Evolutionary conservation across 1,140 invertebrate species (phyloP).

Genomic region (Dinoponera quadriceps): DNA sequence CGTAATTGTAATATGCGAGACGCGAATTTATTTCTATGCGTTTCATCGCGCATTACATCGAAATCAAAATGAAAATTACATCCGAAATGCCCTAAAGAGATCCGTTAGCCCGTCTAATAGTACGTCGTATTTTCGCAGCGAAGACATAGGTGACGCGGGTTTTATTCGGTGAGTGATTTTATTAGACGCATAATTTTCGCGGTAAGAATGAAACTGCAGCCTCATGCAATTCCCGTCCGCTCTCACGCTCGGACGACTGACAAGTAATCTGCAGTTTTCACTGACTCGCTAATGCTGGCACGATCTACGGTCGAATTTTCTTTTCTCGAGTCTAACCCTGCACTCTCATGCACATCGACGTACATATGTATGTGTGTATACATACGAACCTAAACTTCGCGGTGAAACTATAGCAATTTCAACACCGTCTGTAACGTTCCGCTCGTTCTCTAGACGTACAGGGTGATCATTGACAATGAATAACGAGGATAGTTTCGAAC

Average conservation of each 20-base stretch:
- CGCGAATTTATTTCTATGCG: too few relatives aligned
- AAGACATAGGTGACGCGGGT: neutral
- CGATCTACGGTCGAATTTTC: conserved; percentile 59
- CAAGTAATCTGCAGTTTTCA: conserved; percentile 64
- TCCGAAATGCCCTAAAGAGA: neutral
- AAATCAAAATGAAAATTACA: neutral
- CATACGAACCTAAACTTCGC: conserved; percentile 32
- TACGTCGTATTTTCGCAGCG: conserved; percentile 9
- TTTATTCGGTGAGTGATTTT: conserved; percentile 51
- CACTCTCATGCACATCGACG: conserved; percentile 6
- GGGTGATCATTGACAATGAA: conserved; percentile 36
- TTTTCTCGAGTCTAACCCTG: conserved; percentile 26
- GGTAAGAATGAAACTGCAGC: conserved; percentile 46
- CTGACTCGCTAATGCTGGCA: conserved; percentile 34
- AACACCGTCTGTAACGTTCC: conserved; percentile 56
- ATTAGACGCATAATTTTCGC: conserved; percentile 51
- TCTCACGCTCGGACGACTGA: conserved; percentile 46
- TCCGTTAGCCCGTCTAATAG: neutral
- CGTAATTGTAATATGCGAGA: too few relatives aligned
- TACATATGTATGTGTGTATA: neutral
- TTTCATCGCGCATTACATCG: too few relatives aligned
- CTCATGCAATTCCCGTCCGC: conserved; percentile 51
- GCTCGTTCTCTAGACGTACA: conserved; percentile 24
- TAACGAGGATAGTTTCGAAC: conserved; percentile 6
- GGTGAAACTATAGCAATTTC: conserved; percentile 62